phyloP scores from a whole-genome alignment of 2,113 vertebrate genomes.

The Apteryx owenii region DNA sequence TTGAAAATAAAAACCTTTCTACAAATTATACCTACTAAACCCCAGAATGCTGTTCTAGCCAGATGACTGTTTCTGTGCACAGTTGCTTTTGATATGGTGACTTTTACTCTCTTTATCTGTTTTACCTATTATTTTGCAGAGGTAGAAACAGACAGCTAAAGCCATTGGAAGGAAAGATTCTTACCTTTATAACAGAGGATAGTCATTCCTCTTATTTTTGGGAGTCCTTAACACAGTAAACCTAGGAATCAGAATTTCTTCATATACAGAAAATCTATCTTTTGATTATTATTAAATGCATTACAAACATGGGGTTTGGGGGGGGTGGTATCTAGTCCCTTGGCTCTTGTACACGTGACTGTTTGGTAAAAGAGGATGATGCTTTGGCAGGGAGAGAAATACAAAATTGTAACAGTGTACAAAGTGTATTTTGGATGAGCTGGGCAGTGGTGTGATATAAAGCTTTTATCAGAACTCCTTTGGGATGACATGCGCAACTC shows the following conservation, averaged over 20 bases:
- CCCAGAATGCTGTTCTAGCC: accelerated
- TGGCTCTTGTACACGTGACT: background rate
- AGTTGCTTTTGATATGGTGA: background rate
- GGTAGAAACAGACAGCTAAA: background rate
- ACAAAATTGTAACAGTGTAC: no score
- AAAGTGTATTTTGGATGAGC: background rate
- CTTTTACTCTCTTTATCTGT: background rate
- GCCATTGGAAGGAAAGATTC: background rate
- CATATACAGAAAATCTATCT: background rate
- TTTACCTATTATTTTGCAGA: background rate
- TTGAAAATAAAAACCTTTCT: background rate
- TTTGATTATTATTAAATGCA: background rate
- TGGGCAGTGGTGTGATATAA: background rate
- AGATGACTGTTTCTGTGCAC: background rate
- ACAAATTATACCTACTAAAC: background rate
- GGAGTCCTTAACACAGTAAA: background rate
- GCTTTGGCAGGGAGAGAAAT: background rate
- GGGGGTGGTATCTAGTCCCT: background rate
- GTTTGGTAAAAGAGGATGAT: background rate
- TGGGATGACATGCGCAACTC: background rate
- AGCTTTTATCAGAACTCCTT: background rate
- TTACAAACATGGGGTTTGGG: no score
- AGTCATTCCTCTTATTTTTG: background rate
- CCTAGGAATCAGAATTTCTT: background rate
- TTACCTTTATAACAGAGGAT: background rate